These are phyloP conservation scores for Prosapia bicincta DNA, from an alignment of 2,888 invertebrate genomes.

Conservation along the genomic window DNA sequence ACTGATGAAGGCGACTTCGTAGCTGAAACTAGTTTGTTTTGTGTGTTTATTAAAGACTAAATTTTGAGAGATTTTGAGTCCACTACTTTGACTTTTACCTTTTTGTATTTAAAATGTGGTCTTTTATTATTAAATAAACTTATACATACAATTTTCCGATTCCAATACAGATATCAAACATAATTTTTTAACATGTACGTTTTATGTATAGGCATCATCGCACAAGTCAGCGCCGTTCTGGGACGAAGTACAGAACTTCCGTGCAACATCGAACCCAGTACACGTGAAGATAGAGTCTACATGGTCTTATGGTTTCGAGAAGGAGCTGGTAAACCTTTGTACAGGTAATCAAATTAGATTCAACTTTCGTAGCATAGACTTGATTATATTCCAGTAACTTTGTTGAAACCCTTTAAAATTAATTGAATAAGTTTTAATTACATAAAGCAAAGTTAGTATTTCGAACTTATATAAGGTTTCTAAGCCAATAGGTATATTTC, in stretches of 20 bases:
- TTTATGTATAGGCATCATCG: conserved; percentile 61
- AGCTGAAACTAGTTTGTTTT: too few relatives aligned
- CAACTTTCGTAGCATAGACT: not conserved
- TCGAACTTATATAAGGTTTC: too few relatives aligned
- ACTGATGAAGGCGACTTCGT: too few relatives aligned
- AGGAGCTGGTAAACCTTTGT: conserved; percentile 81
- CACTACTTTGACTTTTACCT: too few relatives aligned
- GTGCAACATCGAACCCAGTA: conserved; percentile 83
- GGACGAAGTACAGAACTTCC: conserved; percentile 81
- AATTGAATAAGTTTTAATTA: not conserved
- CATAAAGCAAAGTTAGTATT: too few relatives aligned
- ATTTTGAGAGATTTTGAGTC: too few relatives aligned
- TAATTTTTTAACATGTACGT: conserved; percentile 22
- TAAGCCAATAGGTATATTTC: too few relatives aligned
- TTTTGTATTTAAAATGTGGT: too few relatives aligned
- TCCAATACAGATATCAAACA: too few relatives aligned
- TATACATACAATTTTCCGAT: too few relatives aligned
- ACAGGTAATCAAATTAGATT: conserved; percentile 61
- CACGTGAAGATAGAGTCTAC: conserved; percentile 80
- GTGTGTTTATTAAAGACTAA: too few relatives aligned
- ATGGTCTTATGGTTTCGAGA: conserved; percentile 92
- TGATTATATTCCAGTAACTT: not conserved
- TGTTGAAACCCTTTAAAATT: not conserved
- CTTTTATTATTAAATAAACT: too few relatives aligned
- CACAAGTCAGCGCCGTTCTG: conserved; percentile 77